Base-by-base conservation (phyloP, 2,797 vertebrate genomes). In the Peromyscus melanophrys region DNA sequence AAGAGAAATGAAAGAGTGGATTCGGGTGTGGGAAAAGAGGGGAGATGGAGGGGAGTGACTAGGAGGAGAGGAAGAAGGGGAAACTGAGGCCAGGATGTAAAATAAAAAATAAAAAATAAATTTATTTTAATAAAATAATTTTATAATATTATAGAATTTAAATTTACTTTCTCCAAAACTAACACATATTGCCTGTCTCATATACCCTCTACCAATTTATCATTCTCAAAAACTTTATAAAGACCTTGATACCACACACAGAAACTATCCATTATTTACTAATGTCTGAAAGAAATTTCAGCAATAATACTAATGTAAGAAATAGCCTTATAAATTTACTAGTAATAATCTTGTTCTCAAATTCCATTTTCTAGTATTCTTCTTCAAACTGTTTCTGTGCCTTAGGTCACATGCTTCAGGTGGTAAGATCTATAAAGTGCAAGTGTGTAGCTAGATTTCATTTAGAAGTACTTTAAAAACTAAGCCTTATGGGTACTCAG, bases 401-500 rank as follows among this genome's bases (percentile, higher is more conserved):
- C 63, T 71, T 84, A 12, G 6, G 2, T 77, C 23, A 83, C 9
- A 6, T 43, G 29, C 10, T 25, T 4, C 0, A 4, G 2, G 11
- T 23, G 1, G 10, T 12, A 23, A n/a, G 0, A 37, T 43, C 4
- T 13, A 3, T 16, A 4, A 77, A 21, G 9, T 71, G 11, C 1
- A 57, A 63, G 17, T 63, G 7, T 63, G 8, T 7, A 43, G 25
- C 8, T 52, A 43, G 4, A 73, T 52, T 13, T 69, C 27, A 9
- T 17, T 14, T 21, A 13, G 14, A 4, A 57, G 2, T 12, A 0
- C 5, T 25, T 16, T 75, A 23, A 82, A 29, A 86, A 76, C 43
- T 17, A 61, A n/a, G 3, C 59, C 4, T 0, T 6, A 49, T 25
- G 7, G 17, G 9, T 6, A 12, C 34, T 29, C n/a, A 0, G 11